Evolutionary conservation across 1,140 invertebrate genomes (phyloP), one percentile per base, ranked within the genome.

Genomic region (Drosophila lacteicornis): DNA sequence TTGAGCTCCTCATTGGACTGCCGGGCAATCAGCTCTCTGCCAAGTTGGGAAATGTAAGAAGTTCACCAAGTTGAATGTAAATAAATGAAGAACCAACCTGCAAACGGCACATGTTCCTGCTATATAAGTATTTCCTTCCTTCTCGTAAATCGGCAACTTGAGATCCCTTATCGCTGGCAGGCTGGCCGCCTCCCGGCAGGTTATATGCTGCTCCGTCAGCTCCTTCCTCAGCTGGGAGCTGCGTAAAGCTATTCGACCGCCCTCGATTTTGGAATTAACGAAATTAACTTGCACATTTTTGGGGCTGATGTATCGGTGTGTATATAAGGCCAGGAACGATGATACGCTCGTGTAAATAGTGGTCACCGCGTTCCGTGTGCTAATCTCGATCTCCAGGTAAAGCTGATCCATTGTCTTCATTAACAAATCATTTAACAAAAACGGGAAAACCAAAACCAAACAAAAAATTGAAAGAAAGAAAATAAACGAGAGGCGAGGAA

Each of bases 61-160:
- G n/a, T 40, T 40, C 3, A 40, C 22, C 2, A 6, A 40, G 9
- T 3, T 6, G 3, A 8, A 25, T 0, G 9, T 0, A n/a, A 58
- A 43, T 43, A 13, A 3, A 11, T 12, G 1, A 6, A 12, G 43
- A 8, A 25, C 62, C 1, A 22, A 70, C 67, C 67, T 93, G 49
- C 96, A 93, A 17, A 96, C 96, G 3, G 94, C 95, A 91, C 95
- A 96, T 8, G 96, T 91, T 2, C 92, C 92, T 0, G 94, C 96
- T 47, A 96, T 94, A 50, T 95, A 94, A n/a, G 94, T 95, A 45
- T 94, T 94, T 42, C 94, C 93, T 81, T 94, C 93, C 49, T 95
- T 92, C 17, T 94, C 80, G 67, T 91, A 92, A 8, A 91, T 79
- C 8, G 91, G 91, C 19, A 92, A 38, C 19, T 77, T 78, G 1